These are phyloP conservation scores for Ancistrus triradiatus DNA, from an alignment of 2,113 vertebrate species.

Conservation along the genomic window DNA sequence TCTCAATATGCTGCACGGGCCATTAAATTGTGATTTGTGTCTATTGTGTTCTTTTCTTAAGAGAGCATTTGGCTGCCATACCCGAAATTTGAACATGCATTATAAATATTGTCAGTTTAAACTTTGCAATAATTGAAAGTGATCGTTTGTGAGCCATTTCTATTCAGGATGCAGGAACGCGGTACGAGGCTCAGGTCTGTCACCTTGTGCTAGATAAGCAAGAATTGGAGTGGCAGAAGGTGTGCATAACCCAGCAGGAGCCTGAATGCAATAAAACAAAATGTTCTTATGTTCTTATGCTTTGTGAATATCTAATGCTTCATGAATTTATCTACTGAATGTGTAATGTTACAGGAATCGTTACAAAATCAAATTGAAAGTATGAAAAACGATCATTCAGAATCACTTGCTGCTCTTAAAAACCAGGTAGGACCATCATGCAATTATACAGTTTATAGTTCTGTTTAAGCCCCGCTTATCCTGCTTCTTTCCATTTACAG, in stretches of 20 bases:
- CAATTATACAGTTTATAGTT: too few relatives aligned
- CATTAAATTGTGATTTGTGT: slow-evolving; percentile 38
- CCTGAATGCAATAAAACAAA: not conserved
- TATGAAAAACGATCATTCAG: slow-evolving; percentile 71
- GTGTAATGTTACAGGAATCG: slow-evolving; percentile 62
- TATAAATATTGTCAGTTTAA: not conserved
- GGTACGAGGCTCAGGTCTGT: slow-evolving; percentile 82
- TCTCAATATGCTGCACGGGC: slow-evolving; percentile 33
- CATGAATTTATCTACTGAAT: not conserved
- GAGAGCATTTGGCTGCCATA: not conserved
- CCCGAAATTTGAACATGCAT: not conserved
- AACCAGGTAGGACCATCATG: slow-evolving; percentile 86
- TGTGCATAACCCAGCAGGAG: slow-evolving; percentile 54
- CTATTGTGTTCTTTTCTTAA: slow-evolving; percentile 18
- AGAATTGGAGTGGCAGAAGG: slow-evolving; percentile 90
- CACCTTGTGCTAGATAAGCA: slow-evolving; percentile 85
- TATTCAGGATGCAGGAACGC: slow-evolving; percentile 77
- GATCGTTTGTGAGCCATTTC: slow-evolving; percentile 2
- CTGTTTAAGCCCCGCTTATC: too few relatives aligned
- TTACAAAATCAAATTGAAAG: slow-evolving; percentile 71
- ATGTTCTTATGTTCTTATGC: not conserved
- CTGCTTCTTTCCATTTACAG: too few relatives aligned
- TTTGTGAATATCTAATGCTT: not conserved
- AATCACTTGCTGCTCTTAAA: slow-evolving; percentile 72
- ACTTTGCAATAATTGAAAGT: not conserved